These are phyloP conservation scores for Doryteuthis pealeii DNA, from an alignment of 1,140 invertebrate genomes.

Conservation along the genomic window DNA sequence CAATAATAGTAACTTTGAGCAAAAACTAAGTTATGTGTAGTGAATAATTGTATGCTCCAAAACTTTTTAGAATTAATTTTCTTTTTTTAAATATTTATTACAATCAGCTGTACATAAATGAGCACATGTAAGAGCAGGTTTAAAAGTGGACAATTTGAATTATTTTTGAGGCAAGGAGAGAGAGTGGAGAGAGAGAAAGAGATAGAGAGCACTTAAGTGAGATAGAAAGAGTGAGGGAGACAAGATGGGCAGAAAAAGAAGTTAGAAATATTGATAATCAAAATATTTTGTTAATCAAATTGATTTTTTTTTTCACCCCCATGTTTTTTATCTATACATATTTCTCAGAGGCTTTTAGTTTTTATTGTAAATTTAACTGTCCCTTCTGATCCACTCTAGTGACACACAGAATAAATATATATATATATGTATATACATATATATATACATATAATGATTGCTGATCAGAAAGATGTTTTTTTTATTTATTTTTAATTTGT, in stretches of 20 bases:
- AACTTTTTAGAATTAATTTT: no score
- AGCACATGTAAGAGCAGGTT: neutral
- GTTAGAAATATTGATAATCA: neutral
- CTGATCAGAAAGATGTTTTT: neutral
- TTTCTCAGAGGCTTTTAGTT: neutral
- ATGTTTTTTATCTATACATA: neutral
- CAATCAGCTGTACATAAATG: no score
- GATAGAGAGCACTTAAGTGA: neutral
- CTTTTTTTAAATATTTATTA: no score
- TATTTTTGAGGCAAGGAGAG: neutral
- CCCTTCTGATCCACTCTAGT: neutral
- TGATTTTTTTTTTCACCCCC: neutral
- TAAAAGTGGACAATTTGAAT: neutral
- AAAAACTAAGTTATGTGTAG: neutral
- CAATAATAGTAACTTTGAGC: no score
- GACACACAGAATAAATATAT: neutral
- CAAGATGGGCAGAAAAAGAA: neutral
- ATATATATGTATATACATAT: neutral
- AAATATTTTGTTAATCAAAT: neutral
- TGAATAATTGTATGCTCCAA: neutral
- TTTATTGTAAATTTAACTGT: neutral
- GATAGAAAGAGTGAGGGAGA: neutral
- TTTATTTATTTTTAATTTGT: neutral
- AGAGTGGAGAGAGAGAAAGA: conserved; percentile 6
- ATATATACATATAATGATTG: neutral